phyloP scores from a whole-genome alignment of 2,888 invertebrate species.

The Campoplex nolae region DNA sequence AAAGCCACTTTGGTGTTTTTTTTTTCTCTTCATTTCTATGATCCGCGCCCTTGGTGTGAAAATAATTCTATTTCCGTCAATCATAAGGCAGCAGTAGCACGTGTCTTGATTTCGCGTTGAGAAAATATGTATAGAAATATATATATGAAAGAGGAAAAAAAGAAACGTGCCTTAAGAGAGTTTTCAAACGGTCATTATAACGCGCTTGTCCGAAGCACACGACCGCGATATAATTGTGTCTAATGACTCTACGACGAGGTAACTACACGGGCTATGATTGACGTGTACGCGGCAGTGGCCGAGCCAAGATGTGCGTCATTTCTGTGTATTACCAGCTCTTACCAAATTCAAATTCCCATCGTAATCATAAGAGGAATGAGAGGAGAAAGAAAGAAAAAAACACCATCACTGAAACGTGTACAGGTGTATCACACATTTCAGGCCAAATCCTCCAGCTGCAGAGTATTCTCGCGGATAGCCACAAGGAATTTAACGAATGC shows the following conservation, averaged over 20 bases:
- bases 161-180: conserved; percentile 11
- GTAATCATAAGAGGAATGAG: conserved; percentile 16
- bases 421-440: neutral
- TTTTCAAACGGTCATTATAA: conserved; percentile 20
- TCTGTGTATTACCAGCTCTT: neutral
- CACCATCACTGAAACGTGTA: neutral
- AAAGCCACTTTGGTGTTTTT: neutral
- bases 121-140: neutral
- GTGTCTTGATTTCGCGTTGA: conserved; percentile 16
- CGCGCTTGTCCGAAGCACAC: conserved; percentile 19
- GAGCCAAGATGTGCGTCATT: conserved; percentile 21
- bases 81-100: conserved; percentile 24
- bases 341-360: conserved; percentile 19
- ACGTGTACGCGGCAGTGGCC: conserved; percentile 11
- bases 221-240: conserved; percentile 50
- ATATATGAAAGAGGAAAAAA: neutral
- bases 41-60: neutral
- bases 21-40: neutral
- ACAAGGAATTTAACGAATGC: conserved; percentile 16
- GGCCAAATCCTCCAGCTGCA: neutral
- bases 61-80: conserved; percentile 15
- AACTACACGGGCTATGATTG: conserved; percentile 30
- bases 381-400: neutral
- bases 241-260: conserved; percentile 32
- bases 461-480: conserved; percentile 8